Evolutionary conservation across 1,140 invertebrate genomes (phyloP), one percentile per base, ranked within the genome.

Genomic region (Triops cancriformis): DNA sequence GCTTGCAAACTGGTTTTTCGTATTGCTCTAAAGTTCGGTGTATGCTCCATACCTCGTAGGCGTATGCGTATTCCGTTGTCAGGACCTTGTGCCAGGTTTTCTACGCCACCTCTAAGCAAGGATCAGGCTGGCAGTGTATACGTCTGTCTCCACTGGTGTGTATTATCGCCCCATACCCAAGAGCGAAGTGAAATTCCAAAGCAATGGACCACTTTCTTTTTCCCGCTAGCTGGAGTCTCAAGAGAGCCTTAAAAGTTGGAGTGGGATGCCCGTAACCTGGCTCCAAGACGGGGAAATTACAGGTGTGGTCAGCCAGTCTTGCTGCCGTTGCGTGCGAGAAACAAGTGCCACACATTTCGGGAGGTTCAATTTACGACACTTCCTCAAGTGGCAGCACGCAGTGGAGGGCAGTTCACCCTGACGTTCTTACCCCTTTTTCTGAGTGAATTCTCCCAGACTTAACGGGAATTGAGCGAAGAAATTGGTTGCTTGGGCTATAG

Each of bases 291-390:
- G 6, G 51, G 51, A 64, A 64, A 64, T 64, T 64, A 64, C 51
- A 64, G 51, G 51, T 64, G 51, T 64, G 51, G 51, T 64, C 51
- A 64, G 51, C 51, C 51, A 64, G 51, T 64, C 51, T 64, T 23
- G 51, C 51, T 10, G 14, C 51, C 23, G 51, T 64, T 64, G 51
- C 51, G 51, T 64, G 51, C 14, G 51, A 64, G 51, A 23, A 37
- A 64, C 51, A 64, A 64, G 51, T 64, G 51, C 23, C 51, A 64
- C 51, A 64, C 10, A n/a, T 64, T 23, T 23, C 5, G 51, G 51
- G 51, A 6, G 3, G 14, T 64, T 64, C 18, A 64, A 18, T n/a
- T 23, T 64, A 23, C 51, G 0, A 4, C 51, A 64, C 51, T 64
- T 64, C 10, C 51, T 23, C 7, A 37, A 37, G n/a, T 23, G 51